Base-by-base conservation (phyloP, 2,888 invertebrate genomes). In the Dione juno region DNA sequence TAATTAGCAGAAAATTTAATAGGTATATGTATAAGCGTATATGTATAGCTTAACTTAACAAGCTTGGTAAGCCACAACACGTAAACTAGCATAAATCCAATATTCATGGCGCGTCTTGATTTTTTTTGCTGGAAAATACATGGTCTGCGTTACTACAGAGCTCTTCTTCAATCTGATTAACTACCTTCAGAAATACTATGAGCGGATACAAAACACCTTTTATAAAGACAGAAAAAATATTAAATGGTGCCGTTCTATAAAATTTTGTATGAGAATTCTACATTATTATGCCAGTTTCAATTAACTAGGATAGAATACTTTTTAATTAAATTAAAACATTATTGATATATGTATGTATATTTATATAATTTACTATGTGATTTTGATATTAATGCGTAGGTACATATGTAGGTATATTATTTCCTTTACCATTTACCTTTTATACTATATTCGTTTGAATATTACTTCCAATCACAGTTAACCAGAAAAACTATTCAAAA, bases 31-130 rank as follows among this genome's bases (percentile, higher is more conserved):
- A 16, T 40, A 40, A 11, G 37, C 14, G 11, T 16, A 11, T 13
- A 8, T 37, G 37, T n/a, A 9, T 37, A n/a, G 10, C 10, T 35
- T 40, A 57, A 40, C 14, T 35, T 10, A 16, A 48, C 28, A 50
- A 59, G n/a, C 43, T 57, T 21, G 61, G 28, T 45, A 35, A 45
- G 61, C 61, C 28, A 45, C 35, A n/a, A 45, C 45, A 61, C 35
- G n/a, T n/a, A n/a, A n/a, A n/a, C n/a, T n/a, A 61, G 45, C 28
- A 45, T 35, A 43, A 68, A 63, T 63, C 63, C 40, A 63, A 63
- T 69, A 69, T 69, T 61, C 63, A 63, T 45, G 53, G 19, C 43
- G 54, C 68, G 54, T 64, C 63, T 54, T 21, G 68, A 54, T 69
- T 69, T 53, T 63, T 61, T 45, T 35, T 45, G 13, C 45, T 45